Evolutionary conservation across 2,888 invertebrate genomes (phyloP).

Genomic region (Polietes domitor): DNA sequence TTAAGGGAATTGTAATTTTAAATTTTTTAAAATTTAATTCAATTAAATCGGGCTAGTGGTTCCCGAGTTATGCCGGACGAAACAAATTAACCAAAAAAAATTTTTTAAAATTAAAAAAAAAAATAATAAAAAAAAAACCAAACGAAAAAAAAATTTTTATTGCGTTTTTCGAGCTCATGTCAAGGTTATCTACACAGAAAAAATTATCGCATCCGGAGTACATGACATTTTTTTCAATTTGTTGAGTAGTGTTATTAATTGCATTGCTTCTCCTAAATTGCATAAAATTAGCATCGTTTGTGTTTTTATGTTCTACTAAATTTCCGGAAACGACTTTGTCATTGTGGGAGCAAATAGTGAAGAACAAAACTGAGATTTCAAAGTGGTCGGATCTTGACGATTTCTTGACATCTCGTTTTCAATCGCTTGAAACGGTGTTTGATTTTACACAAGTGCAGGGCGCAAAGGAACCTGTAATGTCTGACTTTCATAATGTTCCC

Average conservation of each 20-base stretch:
- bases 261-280: constrained; percentile 35
- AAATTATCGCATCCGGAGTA: too few species aligned
- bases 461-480: background rate
- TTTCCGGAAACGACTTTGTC: constrained; percentile 43
- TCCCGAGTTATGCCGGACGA: too few species aligned
- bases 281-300: constrained; percentile 33
- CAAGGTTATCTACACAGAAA: too few species aligned
- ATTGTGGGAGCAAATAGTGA: constrained; percentile 44
- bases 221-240: too few species aligned
- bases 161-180: too few species aligned
- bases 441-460: constrained; percentile 7
- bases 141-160: too few species aligned
- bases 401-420: constrained; percentile 41
- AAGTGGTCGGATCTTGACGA: constrained; percentile 42
- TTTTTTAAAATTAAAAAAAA: too few species aligned
- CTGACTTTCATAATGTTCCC: background rate
- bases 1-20: too few species aligned
- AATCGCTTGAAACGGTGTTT: constrained; percentile 48
- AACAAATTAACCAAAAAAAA: too few species aligned
- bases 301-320: constrained; percentile 38
- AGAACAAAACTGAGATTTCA: constrained; percentile 43
- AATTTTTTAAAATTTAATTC: too few species aligned
- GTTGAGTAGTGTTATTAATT: constrained; percentile 50
- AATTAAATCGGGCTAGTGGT: too few species aligned
- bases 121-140: too few species aligned